Percentiles rank a stretch among this genome's conserved stretches.
Evolutionary conservation across 2,888 invertebrate species (phyloP).

Genomic region (Kryphioiulus occultus): DNA sequence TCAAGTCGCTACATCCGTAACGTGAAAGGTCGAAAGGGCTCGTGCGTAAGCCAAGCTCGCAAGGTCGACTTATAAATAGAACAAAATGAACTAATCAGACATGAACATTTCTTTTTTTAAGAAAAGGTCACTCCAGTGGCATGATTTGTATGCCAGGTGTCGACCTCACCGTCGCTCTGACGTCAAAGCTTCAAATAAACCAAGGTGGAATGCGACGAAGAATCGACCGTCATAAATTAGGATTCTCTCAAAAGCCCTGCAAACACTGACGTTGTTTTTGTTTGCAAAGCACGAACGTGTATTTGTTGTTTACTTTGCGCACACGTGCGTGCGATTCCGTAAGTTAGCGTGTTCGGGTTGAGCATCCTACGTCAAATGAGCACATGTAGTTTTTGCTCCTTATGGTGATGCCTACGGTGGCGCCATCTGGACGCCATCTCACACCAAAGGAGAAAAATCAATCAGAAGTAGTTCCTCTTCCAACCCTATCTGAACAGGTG

Average conservation of each 20-base stretch:
- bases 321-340: not conserved
- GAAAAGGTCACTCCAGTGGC: not conserved
- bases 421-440: too few relatives aligned
- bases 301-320: not conserved
- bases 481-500: too few relatives aligned
- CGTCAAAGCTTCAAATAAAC: not conserved
- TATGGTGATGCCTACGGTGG: too few relatives aligned
- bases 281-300: not conserved
- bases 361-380: not conserved
- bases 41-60: not conserved
- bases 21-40: not conserved
- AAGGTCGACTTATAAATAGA: not conserved
- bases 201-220: not conserved
- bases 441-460: too few relatives aligned
- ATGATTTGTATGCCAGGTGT: constrained; percentile 5
- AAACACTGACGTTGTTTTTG: not conserved
- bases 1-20: not conserved
- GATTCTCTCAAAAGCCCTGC: not conserved
- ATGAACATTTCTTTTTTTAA: not conserved
- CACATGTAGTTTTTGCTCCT: too few relatives aligned
- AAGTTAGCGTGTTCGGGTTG: not conserved
- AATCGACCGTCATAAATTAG: not conserved
- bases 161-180: not conserved
- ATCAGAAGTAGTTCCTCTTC: too few relatives aligned
- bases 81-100: not conserved